These are phyloP conservation scores for Elephantulus edwardii DNA, from an alignment of 2,113 vertebrate species.

Conservation along the genomic window DNA sequence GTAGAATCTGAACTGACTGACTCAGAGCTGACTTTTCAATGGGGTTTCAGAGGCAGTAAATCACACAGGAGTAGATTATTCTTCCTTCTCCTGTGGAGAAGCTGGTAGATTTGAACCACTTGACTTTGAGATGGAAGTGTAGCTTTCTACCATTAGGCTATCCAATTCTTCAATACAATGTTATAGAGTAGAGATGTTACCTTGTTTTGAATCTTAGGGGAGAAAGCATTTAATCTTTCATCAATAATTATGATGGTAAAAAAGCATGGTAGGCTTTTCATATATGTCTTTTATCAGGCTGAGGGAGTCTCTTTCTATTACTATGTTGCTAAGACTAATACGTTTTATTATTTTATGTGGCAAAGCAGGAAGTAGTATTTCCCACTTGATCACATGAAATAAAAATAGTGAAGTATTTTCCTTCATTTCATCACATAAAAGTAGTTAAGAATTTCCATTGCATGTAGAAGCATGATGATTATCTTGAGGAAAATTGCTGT, in stretches of 20 bases:
- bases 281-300: neutral
- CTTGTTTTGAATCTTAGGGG: neutral
- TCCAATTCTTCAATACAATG: too few relatives aligned
- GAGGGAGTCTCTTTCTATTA: neutral
- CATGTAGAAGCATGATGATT: neutral
- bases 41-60: too few relatives aligned
- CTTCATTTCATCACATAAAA: too few relatives aligned
- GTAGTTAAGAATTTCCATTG: neutral
- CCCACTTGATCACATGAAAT: too few relatives aligned
- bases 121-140: too few relatives aligned
- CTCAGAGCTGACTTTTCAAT: too few relatives aligned
- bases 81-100: too few relatives aligned
- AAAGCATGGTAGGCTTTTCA: neutral
- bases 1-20: too few relatives aligned
- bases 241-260: slow-evolving; percentile 2
- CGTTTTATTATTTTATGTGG: neutral
- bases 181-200: slow-evolving; percentile 13
- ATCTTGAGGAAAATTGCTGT: neutral
- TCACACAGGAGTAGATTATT: too few relatives aligned
- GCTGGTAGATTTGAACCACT: too few relatives aligned
- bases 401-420: too few relatives aligned
- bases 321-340: neutral
- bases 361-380: neutral
- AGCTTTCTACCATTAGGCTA: too few relatives aligned
- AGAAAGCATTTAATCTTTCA: neutral